Evolutionary conservation across 2,888 invertebrate genomes (phyloP), one percentile per base, ranked within the genome.

Genomic region (Stenodema calcarata): DNA sequence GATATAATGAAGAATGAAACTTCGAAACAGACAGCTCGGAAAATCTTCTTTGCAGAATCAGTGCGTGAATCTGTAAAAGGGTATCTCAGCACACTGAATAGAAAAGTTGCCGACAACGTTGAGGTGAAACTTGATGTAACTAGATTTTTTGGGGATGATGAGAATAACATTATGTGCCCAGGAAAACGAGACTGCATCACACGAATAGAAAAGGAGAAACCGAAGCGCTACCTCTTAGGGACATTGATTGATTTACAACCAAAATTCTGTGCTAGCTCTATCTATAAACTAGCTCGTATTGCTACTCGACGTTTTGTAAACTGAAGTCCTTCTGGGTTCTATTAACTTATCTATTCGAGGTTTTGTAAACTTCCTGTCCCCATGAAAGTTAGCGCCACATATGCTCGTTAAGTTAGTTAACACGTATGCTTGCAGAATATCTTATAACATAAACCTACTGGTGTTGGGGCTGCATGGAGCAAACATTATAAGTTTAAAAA

Each of bases 361-460:
- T 79, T 79, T 42, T 79, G 79, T 28, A 23, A 41, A 27, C 50
- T 80, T 54, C 35, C 7, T 35, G 16, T 47, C 47, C 28, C 80
- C 27, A 44, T 18, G 28, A 76, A 85, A 76, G 85, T 76, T 11
- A 76, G 47, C 16, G 78, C 30, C n/a, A n/a, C n/a, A n/a, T n/a
- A n/a, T n/a, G n/a, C n/a, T 18, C 28, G 85, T 35, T n/a, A n/a
- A n/a, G n/a, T n/a, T n/a, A n/a, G n/a, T n/a, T n/a, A 50, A 85
- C 41, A 76, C 50, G 6, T 85, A 78, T 23, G 62, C 76, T 23
- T 76, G 76, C 54, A 27, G 76, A 42, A 54, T 35, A 11, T 54
- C 41, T 85, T 76, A 47, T 16, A 85, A 85, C 27, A 85, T 85
- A 50, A 23, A 76, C 12, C 54, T 54, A 50, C 23, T 85, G 76